Conservation (phyloP, 2,888 invertebrate genomes). For the Agapetus fuscipes region DNA sequence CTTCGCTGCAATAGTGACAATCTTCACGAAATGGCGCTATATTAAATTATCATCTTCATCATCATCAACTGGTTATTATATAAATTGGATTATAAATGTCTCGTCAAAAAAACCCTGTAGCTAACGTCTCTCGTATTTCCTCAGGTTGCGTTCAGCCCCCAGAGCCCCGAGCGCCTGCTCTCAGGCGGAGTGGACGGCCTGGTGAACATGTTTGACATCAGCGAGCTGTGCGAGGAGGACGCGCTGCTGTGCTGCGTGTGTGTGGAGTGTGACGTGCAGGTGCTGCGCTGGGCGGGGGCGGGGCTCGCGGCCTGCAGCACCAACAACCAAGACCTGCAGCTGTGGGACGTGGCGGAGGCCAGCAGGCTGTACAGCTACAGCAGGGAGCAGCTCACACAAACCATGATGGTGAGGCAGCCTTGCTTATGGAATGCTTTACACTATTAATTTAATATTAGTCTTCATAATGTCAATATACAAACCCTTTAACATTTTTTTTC, state of each 20-base stretch:
- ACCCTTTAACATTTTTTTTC: background rate
- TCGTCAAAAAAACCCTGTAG: too few species aligned
- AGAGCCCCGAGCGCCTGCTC: conserved; percentile 53
- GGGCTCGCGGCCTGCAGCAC: conserved; percentile 53
- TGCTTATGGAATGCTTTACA: conserved; percentile 5
- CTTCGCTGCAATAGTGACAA: too few species aligned
- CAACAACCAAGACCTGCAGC: conserved; percentile 58
- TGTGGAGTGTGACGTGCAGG: conserved; percentile 66
- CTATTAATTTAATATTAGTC: too few species aligned
- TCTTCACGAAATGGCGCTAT: too few species aligned
- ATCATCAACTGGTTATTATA: too few species aligned
- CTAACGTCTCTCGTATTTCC: too few species aligned
- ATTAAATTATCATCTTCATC: too few species aligned
- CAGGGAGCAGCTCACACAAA: conserved; percentile 49
- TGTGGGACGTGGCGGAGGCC: conserved; percentile 57
- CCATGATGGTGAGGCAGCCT: conserved; percentile 38
- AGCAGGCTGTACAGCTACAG: conserved; percentile 47
- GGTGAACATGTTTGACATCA: conserved; percentile 74
- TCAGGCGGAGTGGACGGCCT: conserved; percentile 78
- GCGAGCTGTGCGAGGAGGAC: conserved; percentile 64
- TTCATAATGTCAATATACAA: too few species aligned
- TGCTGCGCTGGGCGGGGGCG: conserved; percentile 46
- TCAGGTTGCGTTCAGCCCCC: conserved; percentile 63
- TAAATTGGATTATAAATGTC: too few species aligned
- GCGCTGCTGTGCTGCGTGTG: conserved; percentile 70